Percentiles rank a stretch among this genome's conserved stretches.
Evolutionary conservation across 2,888 invertebrate genomes (phyloP).

Genomic region (Meiosimyza decipiens): DNA sequence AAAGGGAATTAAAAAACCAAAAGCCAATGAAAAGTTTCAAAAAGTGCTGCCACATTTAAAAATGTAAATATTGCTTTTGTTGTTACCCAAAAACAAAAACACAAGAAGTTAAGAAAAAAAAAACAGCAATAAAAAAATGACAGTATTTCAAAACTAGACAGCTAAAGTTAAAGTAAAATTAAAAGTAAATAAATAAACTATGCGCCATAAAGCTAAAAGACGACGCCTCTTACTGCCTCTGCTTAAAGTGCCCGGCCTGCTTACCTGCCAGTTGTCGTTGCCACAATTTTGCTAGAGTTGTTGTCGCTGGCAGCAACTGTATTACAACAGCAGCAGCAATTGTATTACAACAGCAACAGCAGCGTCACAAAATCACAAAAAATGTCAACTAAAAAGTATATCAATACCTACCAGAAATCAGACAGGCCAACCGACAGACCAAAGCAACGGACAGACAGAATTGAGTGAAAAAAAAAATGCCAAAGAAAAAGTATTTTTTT

Average conservation of each 20-base stretch:
- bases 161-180: not conserved
- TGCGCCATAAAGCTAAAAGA: not conserved
- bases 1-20: too few relatives aligned
- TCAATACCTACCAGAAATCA: conserved; percentile 39
- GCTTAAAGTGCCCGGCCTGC: conserved; percentile 9
- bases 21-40: too few relatives aligned
- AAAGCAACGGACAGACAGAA: not conserved
- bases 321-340: conserved; percentile 21
- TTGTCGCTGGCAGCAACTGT: conserved; percentile 3
- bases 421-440: not conserved
- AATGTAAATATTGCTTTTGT: not conserved
- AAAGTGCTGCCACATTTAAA: not conserved
- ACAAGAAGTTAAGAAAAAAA: not conserved
- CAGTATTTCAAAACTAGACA: conserved; percentile 1
- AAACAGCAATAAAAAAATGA: not conserved
- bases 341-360: conserved; percentile 10
- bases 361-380: conserved; percentile 24
- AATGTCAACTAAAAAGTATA: conserved; percentile 39
- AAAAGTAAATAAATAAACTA: conserved; percentile 8
- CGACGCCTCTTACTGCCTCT: conserved; percentile 5
- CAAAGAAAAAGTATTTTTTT: conserved; percentile 24
- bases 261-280: not conserved
- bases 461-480: conserved; percentile 15
- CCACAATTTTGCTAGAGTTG: conserved; percentile 7
- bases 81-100: conserved; percentile 1